Evolutionary conservation across 2,888 invertebrate species (phyloP).

Genomic region (Eupithecia abbreviata): DNA sequence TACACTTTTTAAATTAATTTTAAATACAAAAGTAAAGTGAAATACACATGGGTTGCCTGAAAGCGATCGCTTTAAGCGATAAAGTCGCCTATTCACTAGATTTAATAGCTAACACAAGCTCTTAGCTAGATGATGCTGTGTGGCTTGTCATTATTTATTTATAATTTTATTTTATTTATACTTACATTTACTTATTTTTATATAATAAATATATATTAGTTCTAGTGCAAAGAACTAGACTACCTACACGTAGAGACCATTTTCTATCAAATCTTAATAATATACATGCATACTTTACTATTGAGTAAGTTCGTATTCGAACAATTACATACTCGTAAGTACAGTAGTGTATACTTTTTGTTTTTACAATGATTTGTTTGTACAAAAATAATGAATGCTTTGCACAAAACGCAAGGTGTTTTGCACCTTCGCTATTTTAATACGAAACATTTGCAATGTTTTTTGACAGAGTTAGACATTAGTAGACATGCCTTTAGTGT

Average conservation of each 20-base stretch:
- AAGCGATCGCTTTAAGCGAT: too few species aligned
- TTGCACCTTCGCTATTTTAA: constrained; percentile 5
- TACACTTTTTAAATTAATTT: too few species aligned
- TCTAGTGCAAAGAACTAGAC: too few species aligned
- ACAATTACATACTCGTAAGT: not conserved
- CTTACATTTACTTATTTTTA: too few species aligned
- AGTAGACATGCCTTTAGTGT: constrained; percentile 50
- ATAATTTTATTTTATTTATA: too few species aligned
- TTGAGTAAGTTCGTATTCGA: not conserved
- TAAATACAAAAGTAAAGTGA: too few species aligned
- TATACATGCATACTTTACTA: not conserved
- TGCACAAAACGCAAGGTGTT: constrained; percentile 10
- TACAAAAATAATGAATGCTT: constrained; percentile 1
- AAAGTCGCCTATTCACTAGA: too few species aligned
- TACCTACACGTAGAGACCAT: not conserved
- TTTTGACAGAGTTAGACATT: constrained; percentile 21
- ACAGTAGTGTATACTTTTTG: not conserved
- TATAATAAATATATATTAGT: too few species aligned
- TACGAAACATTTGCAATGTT: not conserved
- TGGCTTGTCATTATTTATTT: too few species aligned
- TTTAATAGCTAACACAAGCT: too few species aligned
- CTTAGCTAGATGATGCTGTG: too few species aligned
- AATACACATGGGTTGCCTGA: too few species aligned
- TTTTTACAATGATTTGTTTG: not conserved
- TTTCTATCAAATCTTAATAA: not conserved